Evolutionary conservation across 2,113 vertebrate genomes (phyloP).

Genomic region (Sterrhoptilus dennistouni): DNA sequence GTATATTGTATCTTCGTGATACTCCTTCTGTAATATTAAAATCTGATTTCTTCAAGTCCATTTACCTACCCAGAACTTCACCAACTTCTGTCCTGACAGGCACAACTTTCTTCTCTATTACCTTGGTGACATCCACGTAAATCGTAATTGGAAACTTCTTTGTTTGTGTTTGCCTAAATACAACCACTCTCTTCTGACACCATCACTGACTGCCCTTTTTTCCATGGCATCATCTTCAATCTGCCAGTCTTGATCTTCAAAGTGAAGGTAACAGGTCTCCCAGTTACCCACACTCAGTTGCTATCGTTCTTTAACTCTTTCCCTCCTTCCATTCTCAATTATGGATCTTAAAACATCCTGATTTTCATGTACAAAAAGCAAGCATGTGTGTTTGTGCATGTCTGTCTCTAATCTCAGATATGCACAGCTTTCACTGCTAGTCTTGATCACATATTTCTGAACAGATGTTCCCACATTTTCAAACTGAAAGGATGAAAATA

Average conservation of each 20-base stretch:
- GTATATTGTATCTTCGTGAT: not conserved
- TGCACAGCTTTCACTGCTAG: not conserved
- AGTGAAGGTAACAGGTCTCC: not conserved
- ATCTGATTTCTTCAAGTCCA: not conserved
- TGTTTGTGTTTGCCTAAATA: not conserved
- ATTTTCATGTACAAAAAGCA: not conserved
- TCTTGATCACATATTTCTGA: not conserved
- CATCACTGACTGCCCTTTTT: not conserved
- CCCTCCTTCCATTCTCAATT: not conserved
- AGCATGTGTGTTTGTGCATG: accelerated
- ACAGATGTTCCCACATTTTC: not conserved
- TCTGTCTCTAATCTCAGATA: not conserved
- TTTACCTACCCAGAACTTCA: not conserved
- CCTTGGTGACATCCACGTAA: accelerated
- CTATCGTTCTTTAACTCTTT: not conserved
- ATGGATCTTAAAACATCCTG: not conserved
- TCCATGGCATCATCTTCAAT: not conserved
- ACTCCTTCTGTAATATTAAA: not conserved
- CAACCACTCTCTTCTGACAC: not conserved
- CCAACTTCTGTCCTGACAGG: not conserved
- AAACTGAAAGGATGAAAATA: not conserved
- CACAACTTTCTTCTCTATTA: not conserved
- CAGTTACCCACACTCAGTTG: not conserved
- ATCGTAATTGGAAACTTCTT: not conserved
- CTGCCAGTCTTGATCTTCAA: not conserved